These are phyloP conservation scores for Forbesichthys agassizii DNA, from an alignment of 2,113 vertebrate species.

Conservation along the genomic window DNA sequence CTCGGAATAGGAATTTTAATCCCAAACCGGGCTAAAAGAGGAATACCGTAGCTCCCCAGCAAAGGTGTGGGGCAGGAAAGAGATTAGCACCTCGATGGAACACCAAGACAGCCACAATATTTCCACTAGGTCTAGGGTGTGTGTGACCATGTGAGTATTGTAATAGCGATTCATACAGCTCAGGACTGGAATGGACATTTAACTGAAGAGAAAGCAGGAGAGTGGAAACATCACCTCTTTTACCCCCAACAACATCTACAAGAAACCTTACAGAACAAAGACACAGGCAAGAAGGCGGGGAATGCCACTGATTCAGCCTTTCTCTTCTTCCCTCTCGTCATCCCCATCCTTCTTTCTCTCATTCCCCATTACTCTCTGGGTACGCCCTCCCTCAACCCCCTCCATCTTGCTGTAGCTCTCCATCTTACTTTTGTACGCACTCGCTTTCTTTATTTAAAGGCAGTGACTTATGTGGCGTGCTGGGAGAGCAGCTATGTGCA, in stretches of 20 bases:
- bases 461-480: conserved; percentile 47
- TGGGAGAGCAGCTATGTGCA: conserved; percentile 41
- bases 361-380: background rate
- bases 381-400: too few species aligned
- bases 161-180: background rate
- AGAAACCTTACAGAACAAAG: conserved; percentile 32
- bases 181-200: background rate
- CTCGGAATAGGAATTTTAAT: background rate
- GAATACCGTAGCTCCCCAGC: background rate
- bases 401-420: conserved; percentile 1
- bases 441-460: conserved; percentile 43
- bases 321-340: background rate
- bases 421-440: background rate
- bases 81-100: too few species aligned
- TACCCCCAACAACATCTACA: conserved; percentile 7
- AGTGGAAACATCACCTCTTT: conserved; percentile 14
- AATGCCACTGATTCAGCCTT: conserved; percentile 44
- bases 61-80: too few species aligned
- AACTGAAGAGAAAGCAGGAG: background rate
- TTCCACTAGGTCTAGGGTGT: too few species aligned
- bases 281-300: conserved; percentile 25
- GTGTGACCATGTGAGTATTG: too few species aligned
- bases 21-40: background rate
- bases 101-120: too few species aligned
- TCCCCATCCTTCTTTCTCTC: background rate